Conservation (phyloP, 2,888 invertebrate genomes). For the Drosophila kokeensis region DNA sequence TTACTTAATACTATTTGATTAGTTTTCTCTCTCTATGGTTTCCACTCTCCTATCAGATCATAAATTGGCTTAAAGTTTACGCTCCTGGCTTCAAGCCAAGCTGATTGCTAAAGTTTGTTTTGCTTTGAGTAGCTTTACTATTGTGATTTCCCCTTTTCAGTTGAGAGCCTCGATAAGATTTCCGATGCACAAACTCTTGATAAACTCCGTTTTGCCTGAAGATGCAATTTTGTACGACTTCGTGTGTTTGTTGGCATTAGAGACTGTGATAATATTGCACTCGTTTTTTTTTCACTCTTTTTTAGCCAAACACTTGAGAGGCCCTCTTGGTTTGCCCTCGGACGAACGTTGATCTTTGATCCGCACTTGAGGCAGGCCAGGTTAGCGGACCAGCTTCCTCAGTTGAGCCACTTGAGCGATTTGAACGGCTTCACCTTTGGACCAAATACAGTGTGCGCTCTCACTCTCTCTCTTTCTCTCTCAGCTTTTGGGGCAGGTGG, state of each 20-base stretch:
- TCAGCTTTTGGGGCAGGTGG: conserved; percentile 62
- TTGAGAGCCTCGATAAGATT: conserved; percentile 4
- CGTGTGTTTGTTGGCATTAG: conserved; percentile 46
- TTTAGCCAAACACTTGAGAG: conserved; percentile 30
- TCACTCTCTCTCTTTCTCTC: not conserved
- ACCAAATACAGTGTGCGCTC: conserved; percentile 28
- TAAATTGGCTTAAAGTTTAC: conserved; percentile 10
- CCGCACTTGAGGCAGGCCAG: conserved; percentile 61
- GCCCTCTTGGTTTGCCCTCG: conserved; percentile 36
- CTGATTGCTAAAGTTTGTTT: not conserved
- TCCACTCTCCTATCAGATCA: not conserved
- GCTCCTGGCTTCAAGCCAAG: not conserved
- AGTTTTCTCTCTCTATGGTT: not conserved
- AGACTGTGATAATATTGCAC: conserved; percentile 32
- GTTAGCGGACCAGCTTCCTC: conserved; percentile 64
- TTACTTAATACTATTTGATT: not conserved
- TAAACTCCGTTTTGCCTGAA: conserved; percentile 12
- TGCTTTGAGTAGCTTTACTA: conserved; percentile 14
- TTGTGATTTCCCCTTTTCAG: conserved; percentile 2
- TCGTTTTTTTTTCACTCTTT: not conserved
- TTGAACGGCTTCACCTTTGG: conserved; percentile 47
- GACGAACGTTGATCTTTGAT: conserved; percentile 77
- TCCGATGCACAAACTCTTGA: not conserved
- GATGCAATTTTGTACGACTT: conserved; percentile 20
- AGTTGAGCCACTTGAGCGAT: conserved; percentile 63